Evolutionary conservation across 1,140 invertebrate species (phyloP), one percentile per base, ranked within the genome.

Genomic region (Triops cancriformis): DNA sequence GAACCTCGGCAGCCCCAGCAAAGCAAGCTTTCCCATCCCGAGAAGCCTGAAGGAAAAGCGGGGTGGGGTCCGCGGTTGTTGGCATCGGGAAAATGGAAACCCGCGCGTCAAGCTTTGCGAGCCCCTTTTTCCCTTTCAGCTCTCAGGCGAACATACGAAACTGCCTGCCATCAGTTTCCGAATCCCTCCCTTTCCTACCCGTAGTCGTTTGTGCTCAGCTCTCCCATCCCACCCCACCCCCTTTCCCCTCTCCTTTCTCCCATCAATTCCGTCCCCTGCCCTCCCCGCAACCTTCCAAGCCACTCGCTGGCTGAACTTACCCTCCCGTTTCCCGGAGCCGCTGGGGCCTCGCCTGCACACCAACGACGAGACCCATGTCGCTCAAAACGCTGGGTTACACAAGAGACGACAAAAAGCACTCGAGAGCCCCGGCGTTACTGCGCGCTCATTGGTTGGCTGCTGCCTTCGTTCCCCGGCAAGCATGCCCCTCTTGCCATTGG

Each of bases 131-230:
- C 18, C 51, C 51, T 64, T 64, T 64, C 51, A 64, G 51, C 51
- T 64, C 51, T 64, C 51, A n/a, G 51, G 51, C 51, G 51, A 64
- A 64, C 51, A 64, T 64, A 64, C 51, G 51, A 64, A 64, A 64
- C 51, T 18, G n/a, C 31, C 51, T 64, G 51, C 51, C 51, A 64
- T 64, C 51, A 64, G 51, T 64, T 64, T 64, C 51, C 9, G 51
- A 64, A 64, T 64, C 51, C 51, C 51, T 64, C 51, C 51, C 51
- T 64, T 23, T 23, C 51, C 23, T 23, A n/a, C 51, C 18, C n/a
- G 51, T 64, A 64, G 51, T 64, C 51, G 51, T 64, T 64, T 6
- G 51, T 23, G 51, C 0, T 18, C n/a, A 23, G 51, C 51, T 64
- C 51, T 64, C 14, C n/a, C n/a, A n/a, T n/a, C n/a, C n/a, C n/a